These are phyloP conservation scores for Cantharis lateralis DNA, from an alignment of 2,888 invertebrate genomes.

Conservation along the genomic window DNA sequence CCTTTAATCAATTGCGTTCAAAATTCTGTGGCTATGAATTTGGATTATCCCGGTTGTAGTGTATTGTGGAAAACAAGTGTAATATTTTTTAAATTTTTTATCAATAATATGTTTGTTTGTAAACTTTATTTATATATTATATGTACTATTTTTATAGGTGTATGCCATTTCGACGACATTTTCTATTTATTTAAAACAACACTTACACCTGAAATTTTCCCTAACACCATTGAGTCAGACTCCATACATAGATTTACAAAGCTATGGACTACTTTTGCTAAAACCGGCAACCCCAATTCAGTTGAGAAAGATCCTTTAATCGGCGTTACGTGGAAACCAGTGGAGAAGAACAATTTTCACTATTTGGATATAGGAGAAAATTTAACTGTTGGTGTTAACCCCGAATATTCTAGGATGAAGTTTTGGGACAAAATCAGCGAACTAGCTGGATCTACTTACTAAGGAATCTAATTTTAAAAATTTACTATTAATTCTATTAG, in stretches of 20 bases:
- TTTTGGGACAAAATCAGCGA: conserved; percentile 37
- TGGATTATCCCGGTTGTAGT: too few relatives aligned
- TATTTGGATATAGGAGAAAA: conserved; percentile 38
- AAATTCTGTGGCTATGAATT: too few relatives aligned
- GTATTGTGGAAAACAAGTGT: too few relatives aligned
- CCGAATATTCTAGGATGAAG: conserved; percentile 34
- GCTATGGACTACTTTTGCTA: conserved; percentile 45
- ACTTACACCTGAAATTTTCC: conserved; percentile 28
- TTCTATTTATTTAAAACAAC: conserved; percentile 41
- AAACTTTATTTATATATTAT: neutral
- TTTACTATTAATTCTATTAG: too few relatives aligned
- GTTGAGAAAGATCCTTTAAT: conserved; percentile 18
- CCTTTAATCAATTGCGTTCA: too few relatives aligned
- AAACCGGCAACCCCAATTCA: conserved; percentile 31
- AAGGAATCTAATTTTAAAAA: neutral
- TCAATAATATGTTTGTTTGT: too few relatives aligned
- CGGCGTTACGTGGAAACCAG: conserved; percentile 33
- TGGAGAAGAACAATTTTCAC: conserved; percentile 19
- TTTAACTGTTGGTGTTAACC: conserved; percentile 32
- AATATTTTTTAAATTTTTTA: too few relatives aligned
- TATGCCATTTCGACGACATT: conserved; percentile 43
- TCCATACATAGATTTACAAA: conserved; percentile 37
- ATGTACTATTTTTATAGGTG: conserved; percentile 34
- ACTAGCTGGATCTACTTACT: conserved; percentile 13
- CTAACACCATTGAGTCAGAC: conserved; percentile 35